A percentile compares a stretch with the other conserved stretches of the same genome.
These are phyloP conservation scores for Ciconia maguari DNA, from an alignment of 2,113 vertebrate species.

Conservation along the genomic window DNA sequence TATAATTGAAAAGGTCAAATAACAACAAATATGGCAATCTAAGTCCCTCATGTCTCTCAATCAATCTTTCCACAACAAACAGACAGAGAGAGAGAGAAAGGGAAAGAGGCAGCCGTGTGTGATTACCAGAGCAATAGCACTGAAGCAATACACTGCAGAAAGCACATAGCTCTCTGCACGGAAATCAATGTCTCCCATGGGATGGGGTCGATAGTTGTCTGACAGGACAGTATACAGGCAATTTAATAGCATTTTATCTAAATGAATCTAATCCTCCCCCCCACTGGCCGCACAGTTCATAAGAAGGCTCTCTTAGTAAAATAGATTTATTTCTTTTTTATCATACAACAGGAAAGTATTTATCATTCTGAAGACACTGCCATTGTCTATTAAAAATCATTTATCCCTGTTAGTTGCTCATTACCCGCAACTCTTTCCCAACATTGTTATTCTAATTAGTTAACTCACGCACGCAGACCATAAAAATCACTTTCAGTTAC, in stretches of 20 bases:
- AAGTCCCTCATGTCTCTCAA: background rate
- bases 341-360: background rate
- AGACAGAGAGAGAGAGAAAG: background rate
- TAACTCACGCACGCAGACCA: background rate
- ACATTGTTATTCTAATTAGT: background rate
- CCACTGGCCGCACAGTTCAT: background rate
- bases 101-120: background rate
- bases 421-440: background rate
- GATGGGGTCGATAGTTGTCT: constrained; percentile 57
- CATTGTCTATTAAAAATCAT: constrained; percentile 14
- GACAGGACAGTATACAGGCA: constrained; percentile 58
- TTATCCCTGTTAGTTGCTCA: background rate
- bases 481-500: background rate
- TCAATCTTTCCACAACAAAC: constrained; percentile 28
- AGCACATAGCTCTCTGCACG: constrained; percentile 6
- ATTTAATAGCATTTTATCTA: constrained; percentile 66
- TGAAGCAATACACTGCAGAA: constrained; percentile 5
- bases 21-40: constrained; percentile 22
- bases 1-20: constrained; percentile 16
- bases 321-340: constrained; percentile 21
- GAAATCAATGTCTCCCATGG: constrained; percentile 59
- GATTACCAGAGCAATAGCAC: constrained; percentile 29
- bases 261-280: constrained; percentile 39
- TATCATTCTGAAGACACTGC: background rate
- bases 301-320: constrained; percentile 7